Base-by-base conservation (phyloP, 2,888 invertebrate genomes). In the Pinctada fucata region DNA sequence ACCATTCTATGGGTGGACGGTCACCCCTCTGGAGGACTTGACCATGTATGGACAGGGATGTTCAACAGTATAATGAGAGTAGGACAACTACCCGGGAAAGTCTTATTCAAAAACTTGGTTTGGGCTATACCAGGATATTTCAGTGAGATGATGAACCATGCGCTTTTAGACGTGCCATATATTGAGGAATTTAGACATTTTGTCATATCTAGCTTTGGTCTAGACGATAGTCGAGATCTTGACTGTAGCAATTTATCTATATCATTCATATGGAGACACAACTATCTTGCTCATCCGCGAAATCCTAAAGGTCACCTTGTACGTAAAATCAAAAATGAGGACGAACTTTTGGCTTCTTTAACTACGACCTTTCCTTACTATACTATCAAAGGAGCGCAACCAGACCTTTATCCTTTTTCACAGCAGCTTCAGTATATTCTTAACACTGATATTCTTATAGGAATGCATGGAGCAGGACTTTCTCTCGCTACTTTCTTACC, bases 381-480 rank as follows among this genome's bases (percentile, higher is more conserved):
- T 69, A 72, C 70, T 50, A 82, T 91, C 2, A 80, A 67, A 31
- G 91, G 86, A 5, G 58, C 89, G 8, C 91, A 91, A 82, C 84
- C 91, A 10, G 92, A 92, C 66, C 63, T 80, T 3, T 82, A 90
- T 70, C 65, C 84, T 5, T 88, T 92, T 86, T 66, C 80, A 8
- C 73, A 88, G 16, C 92, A 92, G 84, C 83, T 92, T 49, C 58
- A 85, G 65, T 47, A 85, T 2, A 85, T 92, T 5, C 51, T 86
- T 1, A 78, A 82, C 4, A 88, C 91, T 0, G 91, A 91, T 80
- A 86, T 92, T 70, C 79, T 92, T 13, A 85, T 92, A 1, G 92
- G 92, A 2, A 91, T 92, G 91, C 92, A 92, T 65, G 92, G 92
- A 3, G 92, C 92, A 2, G 92, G 91, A 2, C 82, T 92, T 45